Evolutionary conservation across 2,113 vertebrate genomes (phyloP).

Genomic region (Nyctibius bracteatus): DNA sequence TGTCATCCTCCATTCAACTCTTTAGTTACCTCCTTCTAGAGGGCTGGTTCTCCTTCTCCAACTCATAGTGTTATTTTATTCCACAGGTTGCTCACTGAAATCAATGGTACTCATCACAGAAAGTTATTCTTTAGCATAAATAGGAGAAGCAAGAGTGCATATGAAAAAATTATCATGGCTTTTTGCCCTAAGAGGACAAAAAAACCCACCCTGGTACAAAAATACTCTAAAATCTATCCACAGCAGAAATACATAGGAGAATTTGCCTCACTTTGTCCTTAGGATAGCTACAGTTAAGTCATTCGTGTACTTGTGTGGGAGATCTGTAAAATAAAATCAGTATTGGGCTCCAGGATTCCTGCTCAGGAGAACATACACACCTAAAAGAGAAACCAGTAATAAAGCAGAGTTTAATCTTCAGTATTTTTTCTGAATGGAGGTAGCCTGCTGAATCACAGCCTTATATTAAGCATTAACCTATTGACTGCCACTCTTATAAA

Average conservation of each 20-base stretch:
- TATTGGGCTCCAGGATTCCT: not conserved
- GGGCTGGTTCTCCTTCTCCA: not conserved
- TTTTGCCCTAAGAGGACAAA: not conserved
- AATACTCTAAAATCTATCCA: not conserved
- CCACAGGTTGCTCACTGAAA: not conserved
- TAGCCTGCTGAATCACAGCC: not conserved
- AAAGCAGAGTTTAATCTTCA: not conserved
- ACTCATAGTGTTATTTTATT: not conserved
- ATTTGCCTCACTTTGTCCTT: not conserved
- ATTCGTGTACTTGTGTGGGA: not conserved
- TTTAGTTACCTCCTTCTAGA: not conserved
- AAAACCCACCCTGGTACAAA: not conserved
- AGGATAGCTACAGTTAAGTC: not conserved
- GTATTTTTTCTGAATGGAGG: not conserved
- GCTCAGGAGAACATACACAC: not conserved
- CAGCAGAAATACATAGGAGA: not conserved
- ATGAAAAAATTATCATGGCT: not conserved
- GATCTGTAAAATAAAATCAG: not conserved
- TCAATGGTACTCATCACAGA: not conserved
- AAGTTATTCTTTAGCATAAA: not conserved
- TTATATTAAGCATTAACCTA: not conserved
- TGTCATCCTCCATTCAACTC: not conserved
- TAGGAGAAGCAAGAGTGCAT: not conserved
- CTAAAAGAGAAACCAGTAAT: not conserved
- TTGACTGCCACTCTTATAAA: not conserved